These are phyloP conservation scores for Cerastis rubricosa DNA, from an alignment of 2,888 invertebrate species.

Conservation along the genomic window DNA sequence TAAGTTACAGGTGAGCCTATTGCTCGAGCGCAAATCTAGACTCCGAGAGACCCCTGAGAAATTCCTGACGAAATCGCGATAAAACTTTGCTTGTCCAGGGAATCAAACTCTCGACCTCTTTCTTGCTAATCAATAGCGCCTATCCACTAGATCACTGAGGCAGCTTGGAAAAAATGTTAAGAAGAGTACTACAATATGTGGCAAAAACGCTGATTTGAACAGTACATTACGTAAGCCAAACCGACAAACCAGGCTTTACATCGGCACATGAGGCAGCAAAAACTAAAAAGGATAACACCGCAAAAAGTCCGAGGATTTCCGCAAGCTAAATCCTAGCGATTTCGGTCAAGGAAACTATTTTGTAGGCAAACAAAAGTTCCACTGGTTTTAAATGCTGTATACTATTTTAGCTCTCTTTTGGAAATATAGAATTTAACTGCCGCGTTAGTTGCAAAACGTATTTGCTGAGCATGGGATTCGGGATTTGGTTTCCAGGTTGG, in stretches of 20 bases:
- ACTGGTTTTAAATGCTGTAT: background rate
- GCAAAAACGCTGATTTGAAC: background rate
- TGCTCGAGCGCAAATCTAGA: no score
- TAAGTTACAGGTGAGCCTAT: no score
- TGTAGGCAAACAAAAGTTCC: background rate
- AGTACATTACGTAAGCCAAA: conserved; percentile 21
- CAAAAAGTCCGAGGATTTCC: conserved; percentile 43
- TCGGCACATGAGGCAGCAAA: conserved; percentile 43
- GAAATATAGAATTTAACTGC: background rate
- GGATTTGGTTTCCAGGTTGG: background rate
- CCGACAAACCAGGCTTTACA: conserved; percentile 13
- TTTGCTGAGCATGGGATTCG: background rate
- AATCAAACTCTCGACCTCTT: background rate
- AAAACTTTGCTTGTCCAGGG: no score
- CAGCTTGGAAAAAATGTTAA: background rate
- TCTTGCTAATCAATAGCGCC: background rate
- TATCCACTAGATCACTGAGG: background rate
- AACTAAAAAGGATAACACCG: conserved; percentile 32
- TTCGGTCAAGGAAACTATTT: conserved; percentile 5
- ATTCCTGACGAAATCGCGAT: no score
- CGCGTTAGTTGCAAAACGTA: background rate
- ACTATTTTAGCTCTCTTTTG: background rate
- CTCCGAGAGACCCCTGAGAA: no score
- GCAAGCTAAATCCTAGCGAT: conserved; percentile 8
- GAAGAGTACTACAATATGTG: background rate